Percentiles rank a stretch among this genome's conserved stretches.
phyloP scores from a whole-genome alignment of 2,113 vertebrate genomes.

The Channa argus region DNA sequence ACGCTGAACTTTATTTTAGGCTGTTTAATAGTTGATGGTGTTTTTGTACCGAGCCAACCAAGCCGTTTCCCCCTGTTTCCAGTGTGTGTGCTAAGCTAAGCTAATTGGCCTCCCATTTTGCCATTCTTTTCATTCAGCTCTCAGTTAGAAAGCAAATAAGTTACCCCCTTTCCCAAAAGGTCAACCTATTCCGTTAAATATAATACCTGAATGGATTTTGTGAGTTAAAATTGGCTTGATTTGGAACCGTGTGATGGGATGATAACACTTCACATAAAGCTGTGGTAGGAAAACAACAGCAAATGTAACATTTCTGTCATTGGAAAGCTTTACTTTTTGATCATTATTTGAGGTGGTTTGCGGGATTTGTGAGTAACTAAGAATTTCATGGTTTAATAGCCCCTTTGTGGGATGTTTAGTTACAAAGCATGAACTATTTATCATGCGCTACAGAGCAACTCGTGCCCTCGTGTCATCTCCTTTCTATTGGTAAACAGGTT shows the following conservation, averaged over 20 bases:
- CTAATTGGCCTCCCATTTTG: too few relatives aligned
- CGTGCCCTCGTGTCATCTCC: not conserved
- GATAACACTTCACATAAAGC: not conserved
- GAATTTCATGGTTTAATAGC: conserved; percentile 25
- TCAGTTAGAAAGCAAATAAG: not conserved
- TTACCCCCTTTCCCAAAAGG: too few relatives aligned
- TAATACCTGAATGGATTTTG: not conserved
- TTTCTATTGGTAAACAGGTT: conserved; percentile 34
- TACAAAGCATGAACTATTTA: conserved; percentile 29
- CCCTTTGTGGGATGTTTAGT: conserved; percentile 38
- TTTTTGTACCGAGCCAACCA: not conserved
- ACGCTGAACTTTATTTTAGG: conserved; percentile 1
- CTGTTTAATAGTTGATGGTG: too few relatives aligned
- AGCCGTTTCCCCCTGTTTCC: not conserved
- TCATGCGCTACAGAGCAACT: conserved; percentile 21
- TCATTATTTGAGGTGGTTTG: not conserved
- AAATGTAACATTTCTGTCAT: not conserved
- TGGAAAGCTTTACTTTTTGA: not conserved
- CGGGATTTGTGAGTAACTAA: conserved; percentile 9
- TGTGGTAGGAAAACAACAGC: not conserved
- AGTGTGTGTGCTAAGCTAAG: too few relatives aligned
- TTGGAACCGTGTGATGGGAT: not conserved
- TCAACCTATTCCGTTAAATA: not conserved
- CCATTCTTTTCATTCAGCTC: not conserved
- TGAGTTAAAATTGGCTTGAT: not conserved